These are phyloP conservation scores for Lochmaea crataegi DNA, from an alignment of 2,888 invertebrate species.

Conservation along the genomic window DNA sequence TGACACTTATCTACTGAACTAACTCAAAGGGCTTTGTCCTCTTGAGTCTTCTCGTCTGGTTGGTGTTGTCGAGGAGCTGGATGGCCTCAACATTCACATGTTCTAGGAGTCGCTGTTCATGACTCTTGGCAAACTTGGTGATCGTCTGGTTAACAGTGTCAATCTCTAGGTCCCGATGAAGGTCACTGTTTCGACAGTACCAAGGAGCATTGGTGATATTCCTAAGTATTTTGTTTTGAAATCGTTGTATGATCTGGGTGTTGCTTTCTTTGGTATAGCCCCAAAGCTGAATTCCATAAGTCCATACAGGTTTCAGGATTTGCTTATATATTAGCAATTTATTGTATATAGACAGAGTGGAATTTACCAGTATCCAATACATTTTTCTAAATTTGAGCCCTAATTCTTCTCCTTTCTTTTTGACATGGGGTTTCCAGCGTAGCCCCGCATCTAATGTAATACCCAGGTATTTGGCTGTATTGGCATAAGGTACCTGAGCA, in stretches of 20 bases:
- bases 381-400: conserved; percentile 1
- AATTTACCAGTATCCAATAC: not conserved
- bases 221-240: conserved; percentile 8
- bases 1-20: not conserved
- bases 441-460: conserved; percentile 32
- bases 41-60: not conserved
- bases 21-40: conserved; percentile 1
- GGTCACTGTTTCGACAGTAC: not conserved
- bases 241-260: not conserved
- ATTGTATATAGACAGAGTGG: not conserved
- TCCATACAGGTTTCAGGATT: conserved; percentile 23
- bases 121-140: not conserved
- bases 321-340: conserved; percentile 16
- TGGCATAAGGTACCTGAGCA: conserved; percentile 32
- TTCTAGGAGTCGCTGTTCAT: conserved; percentile 8
- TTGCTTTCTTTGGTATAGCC: not conserved
- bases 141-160: not conserved
- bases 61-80: conserved; percentile 17
- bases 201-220: not conserved
- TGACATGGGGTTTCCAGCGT: conserved; percentile 37
- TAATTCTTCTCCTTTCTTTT: conserved; percentile 36
- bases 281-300: conserved; percentile 22
- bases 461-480: conserved; percentile 41
- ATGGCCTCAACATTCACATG: conserved; percentile 13
- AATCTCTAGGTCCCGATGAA: not conserved